Conservation (phyloP, 1,140 invertebrate species). For the Drosophila prosaltans region DNA sequence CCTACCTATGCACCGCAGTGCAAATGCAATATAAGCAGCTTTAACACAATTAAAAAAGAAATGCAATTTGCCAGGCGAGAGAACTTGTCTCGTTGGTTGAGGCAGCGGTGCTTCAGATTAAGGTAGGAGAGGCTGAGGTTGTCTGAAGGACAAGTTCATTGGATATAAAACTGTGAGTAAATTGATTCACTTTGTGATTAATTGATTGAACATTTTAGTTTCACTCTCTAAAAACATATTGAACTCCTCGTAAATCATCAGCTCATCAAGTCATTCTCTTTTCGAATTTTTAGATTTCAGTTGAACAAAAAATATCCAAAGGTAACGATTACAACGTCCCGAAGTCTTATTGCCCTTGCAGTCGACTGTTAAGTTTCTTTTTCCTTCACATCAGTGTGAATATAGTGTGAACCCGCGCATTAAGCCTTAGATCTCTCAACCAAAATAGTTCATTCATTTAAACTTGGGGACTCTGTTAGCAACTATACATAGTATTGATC, state of each 20-base stretch:
- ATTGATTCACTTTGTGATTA: not conserved
- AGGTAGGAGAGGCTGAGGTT: not conserved
- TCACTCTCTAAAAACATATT: not conserved
- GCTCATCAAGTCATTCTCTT: not conserved
- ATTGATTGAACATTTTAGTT: constrained; percentile 1
- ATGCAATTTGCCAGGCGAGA: constrained; percentile 17
- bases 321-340: too few relatives aligned
- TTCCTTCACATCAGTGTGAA: too few relatives aligned
- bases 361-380: too few relatives aligned
- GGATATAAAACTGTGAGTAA: not conserved
- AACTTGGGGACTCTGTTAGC: too few relatives aligned
- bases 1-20: constrained; percentile 8
- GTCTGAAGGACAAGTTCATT: not conserved
- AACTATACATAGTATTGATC: too few relatives aligned
- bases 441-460: too few relatives aligned
- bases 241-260: not conserved
- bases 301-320: not conserved
- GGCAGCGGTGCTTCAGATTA: not conserved
- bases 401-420: too few relatives aligned
- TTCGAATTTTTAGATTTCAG: not conserved
- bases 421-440: too few relatives aligned
- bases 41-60: constrained; percentile 44
- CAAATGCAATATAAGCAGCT: constrained; percentile 35
- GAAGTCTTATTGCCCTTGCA: too few relatives aligned
- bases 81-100: constrained; percentile 25